phyloP scores from a whole-genome alignment of 2,888 invertebrate species.

The Camponotus fellah region DNA sequence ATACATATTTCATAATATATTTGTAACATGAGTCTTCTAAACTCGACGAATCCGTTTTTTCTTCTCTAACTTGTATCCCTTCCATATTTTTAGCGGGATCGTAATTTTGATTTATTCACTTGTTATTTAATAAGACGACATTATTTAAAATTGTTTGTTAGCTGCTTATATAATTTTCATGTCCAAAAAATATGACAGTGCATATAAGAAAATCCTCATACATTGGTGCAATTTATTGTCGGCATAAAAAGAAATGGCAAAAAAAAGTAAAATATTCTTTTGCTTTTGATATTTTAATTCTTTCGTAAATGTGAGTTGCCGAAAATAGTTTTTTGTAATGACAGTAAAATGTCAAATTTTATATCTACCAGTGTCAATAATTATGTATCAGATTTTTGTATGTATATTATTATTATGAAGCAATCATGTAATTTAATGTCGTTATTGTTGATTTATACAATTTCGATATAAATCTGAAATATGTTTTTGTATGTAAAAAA shows the following conservation, averaged over 20 bases:
- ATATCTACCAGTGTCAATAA: conserved; percentile 64
- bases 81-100: background rate
- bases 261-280: conserved; percentile 5
- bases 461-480: background rate
- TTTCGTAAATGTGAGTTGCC: background rate
- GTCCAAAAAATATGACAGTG: background rate
- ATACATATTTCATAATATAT: conserved; percentile 13
- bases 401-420: conserved; percentile 26
- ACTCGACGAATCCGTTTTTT: conserved; percentile 4
- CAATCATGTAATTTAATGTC: conserved; percentile 15
- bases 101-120: background rate
- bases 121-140: conserved; percentile 11
- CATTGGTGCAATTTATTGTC: conserved; percentile 10
- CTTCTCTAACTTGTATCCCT: background rate
- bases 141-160: conserved; percentile 17
- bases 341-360: conserved; percentile 30
- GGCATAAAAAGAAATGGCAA: background rate
- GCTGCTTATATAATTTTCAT: background rate
- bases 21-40: conserved; percentile 29
- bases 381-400: conserved; percentile 58
- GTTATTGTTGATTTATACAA: conserved; percentile 29
- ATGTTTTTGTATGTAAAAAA: background rate
- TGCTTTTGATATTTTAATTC: conserved; percentile 11
- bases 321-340: conserved; percentile 1
- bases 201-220: conserved; percentile 20